These are phyloP conservation scores for Pharmacophagus antenor DNA, from an alignment of 2,888 invertebrate species.

Conservation along the genomic window DNA sequence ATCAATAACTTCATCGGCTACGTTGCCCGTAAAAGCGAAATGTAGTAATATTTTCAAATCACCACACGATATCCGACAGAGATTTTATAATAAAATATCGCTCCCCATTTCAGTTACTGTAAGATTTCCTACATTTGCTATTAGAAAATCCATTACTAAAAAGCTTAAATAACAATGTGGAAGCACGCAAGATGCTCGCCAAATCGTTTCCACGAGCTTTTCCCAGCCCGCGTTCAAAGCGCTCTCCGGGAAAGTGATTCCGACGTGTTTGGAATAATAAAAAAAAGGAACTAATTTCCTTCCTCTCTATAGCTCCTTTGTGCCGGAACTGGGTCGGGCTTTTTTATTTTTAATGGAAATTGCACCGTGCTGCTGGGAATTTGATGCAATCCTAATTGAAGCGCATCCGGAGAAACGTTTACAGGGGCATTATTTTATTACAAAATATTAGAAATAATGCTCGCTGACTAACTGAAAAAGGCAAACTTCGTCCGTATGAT, in stretches of 20 bases:
- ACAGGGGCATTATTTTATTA: not conserved
- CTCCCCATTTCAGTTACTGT: not conserved
- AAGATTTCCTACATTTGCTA: not conserved
- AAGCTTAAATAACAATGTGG: constrained; percentile 6
- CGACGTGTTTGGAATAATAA: constrained; percentile 17
- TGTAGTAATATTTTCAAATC: too few species aligned
- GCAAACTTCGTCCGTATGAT: too few species aligned
- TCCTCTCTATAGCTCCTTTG: constrained; percentile 9
- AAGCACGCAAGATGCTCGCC: not conserved
- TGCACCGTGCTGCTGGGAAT: not conserved
- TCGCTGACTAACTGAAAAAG: too few species aligned
- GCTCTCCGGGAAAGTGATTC: constrained; percentile 4
- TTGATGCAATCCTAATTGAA: not conserved
- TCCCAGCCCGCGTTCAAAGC: constrained; percentile 8
- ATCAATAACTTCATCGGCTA: too few species aligned
- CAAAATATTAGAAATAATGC: too few species aligned
- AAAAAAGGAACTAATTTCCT: constrained; percentile 13
- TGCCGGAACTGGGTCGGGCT: not conserved
- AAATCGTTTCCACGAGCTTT: constrained; percentile 14
- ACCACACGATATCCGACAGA: too few species aligned
- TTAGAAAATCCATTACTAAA: not conserved
- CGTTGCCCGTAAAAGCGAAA: too few species aligned
- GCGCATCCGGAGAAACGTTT: not conserved
- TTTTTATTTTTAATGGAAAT: constrained; percentile 16
- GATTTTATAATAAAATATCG: too few species aligned